Evolutionary conservation across 2,888 invertebrate species (phyloP).

Genomic region (Cephus runcator): DNA sequence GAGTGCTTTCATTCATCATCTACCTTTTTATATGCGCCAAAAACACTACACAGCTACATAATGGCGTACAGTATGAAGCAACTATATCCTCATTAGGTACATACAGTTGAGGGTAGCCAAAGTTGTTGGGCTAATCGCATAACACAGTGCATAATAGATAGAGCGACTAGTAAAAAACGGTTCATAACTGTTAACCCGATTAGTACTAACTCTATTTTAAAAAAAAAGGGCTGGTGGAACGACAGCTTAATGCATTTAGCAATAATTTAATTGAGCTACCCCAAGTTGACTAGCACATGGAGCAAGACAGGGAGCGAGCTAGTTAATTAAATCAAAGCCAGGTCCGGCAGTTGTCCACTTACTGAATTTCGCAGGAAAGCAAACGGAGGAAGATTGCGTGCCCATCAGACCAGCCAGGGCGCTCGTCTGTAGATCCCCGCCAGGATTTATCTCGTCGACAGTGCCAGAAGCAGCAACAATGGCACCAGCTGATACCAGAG

Average conservation of each 20-base stretch:
- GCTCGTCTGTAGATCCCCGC: slow-evolving; percentile 56
- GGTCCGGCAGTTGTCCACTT: slow-evolving; percentile 49
- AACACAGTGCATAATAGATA: background rate
- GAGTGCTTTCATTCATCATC: background rate
- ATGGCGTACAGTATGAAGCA: background rate
- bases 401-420: slow-evolving; percentile 60
- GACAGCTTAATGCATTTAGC: slow-evolving; percentile 63
- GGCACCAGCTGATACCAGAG: slow-evolving; percentile 57
- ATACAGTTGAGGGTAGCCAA: background rate
- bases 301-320: slow-evolving; percentile 43
- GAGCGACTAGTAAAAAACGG: slow-evolving; percentile 15
- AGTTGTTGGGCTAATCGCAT: background rate
- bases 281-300: slow-evolving; percentile 24
- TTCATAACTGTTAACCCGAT: slow-evolving; percentile 58
- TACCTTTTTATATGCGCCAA: background rate
- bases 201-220: slow-evolving; percentile 60
- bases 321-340: slow-evolving; percentile 56
- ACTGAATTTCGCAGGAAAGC: slow-evolving; percentile 64
- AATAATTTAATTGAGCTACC: slow-evolving; percentile 64
- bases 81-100: background rate
- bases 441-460: slow-evolving; percentile 52
- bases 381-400: slow-evolving; percentile 61
- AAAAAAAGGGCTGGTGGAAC: slow-evolving; percentile 42
- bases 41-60: background rate
- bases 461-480: slow-evolving; percentile 47